phyloP scores from a whole-genome alignment of 2,888 invertebrate genomes.

The Pandemis cinnamomeana region DNA sequence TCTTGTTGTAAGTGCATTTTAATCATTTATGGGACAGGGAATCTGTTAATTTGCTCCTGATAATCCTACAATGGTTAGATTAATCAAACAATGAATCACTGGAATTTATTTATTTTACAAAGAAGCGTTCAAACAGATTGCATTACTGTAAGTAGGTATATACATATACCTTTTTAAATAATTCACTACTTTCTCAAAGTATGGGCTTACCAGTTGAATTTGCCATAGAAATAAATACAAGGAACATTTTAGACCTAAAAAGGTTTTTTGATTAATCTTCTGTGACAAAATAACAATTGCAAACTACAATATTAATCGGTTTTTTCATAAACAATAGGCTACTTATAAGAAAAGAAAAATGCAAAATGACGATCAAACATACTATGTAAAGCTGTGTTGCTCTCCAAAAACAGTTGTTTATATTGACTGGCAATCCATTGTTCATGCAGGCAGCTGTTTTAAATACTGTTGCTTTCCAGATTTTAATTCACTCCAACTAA shows the following conservation, averaged over 20 bases:
- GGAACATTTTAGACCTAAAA: neutral
- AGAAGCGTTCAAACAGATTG: constrained; percentile 39
- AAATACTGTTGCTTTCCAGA: constrained; percentile 49
- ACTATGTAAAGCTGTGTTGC: constrained; percentile 16
- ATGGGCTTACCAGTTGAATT: neutral
- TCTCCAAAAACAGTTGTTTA: constrained; percentile 6
- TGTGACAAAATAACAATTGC: neutral
- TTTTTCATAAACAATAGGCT: neutral
- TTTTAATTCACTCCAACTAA: constrained; percentile 51
- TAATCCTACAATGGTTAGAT: neutral
- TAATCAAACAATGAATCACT: constrained; percentile 49
- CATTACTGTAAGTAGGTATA: neutral
- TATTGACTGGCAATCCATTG: constrained; percentile 33
- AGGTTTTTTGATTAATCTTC: neutral
- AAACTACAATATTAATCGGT: neutral
- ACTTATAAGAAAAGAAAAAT: constrained; percentile 6
- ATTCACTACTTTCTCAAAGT: constrained; percentile 2
- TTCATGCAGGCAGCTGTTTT: constrained; percentile 3
- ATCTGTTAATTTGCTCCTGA: neutral
- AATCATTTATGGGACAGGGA: neutral
- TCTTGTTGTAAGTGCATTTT: neutral
- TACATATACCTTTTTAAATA: neutral
- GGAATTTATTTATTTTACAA: constrained; percentile 77
- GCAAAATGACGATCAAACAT: constrained; percentile 11
- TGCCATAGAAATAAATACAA: neutral